Base-by-base conservation (phyloP, 2,797 vertebrate genomes). In the Decapterus maruadsi region DNA sequence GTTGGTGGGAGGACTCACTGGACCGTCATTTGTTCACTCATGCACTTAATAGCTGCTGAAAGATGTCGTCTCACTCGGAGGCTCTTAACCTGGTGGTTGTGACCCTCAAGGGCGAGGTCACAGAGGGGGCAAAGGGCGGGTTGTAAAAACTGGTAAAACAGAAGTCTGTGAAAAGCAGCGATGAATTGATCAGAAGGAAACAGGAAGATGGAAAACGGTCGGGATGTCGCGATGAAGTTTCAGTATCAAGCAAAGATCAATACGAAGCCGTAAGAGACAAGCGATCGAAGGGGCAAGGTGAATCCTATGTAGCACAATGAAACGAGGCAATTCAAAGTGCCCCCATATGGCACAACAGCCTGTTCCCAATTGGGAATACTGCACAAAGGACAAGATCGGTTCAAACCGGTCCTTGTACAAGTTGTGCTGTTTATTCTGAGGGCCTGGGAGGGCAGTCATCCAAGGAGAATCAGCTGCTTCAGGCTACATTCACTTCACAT, bases 11-110 rank as follows among this genome's bases (percentile, higher is more conserved):
- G 61, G 48, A 71, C 46, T 62, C 75, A 82, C 13, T 70, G 73
- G 68, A 65, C 55, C 13, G 38, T 87, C 80, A 82, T 68, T 68
- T 75, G 73, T 65, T 87, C 89, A 68, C 68, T 89, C 83, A 80
- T 74, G 86, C 87, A 73, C 68, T 77, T 80, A 88, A 90, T 64
- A 68, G 79, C 50, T 78, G 71, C 59, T 89, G 85, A 89, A 83
- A 83, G 85, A 79, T 10, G 72, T 61, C 45, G 62, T 78, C 74
- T 86, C 74, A 34, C 69, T 82, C 58, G 14, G 65, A 66, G 29
- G 54, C 10, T 73, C 72, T 73, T 62, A 66, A 74, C 79, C 68
- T 75, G 60, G 40, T 62, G 72, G 26, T 14, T 19, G 42, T 61
- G 45, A 70, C 64, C 53, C 26, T 70, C 2, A 1, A 1, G 17